Evolutionary conservation across 2,113 vertebrate genomes (phyloP), one percentile per base, ranked within the genome.

Genomic region (Toxostoma redivivum): DNA sequence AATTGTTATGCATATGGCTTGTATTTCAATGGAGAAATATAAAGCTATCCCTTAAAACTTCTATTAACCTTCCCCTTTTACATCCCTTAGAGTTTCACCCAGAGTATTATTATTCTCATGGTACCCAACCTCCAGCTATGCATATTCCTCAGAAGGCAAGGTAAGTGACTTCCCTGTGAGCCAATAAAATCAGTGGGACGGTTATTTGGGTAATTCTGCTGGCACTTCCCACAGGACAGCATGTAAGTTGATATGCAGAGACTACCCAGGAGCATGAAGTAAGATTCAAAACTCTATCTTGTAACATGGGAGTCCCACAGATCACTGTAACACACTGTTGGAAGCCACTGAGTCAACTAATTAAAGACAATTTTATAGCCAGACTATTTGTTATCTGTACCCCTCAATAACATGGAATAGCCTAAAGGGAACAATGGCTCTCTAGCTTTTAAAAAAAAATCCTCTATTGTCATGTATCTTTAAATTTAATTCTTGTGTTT

Each of bases 181-280:
- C 73, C 93, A 95, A 94, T 98, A 97, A 98, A 95, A 97, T 65
- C 97, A 96, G 91, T 92, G 92, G 94, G 95, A 92, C 89, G 74
- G 88, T 93, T 95, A 95, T 95, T 96, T 84, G 77, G 66, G 67
- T 90, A 95, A 96, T 96, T 72, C 84, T 95, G 79, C 81, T 48
- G 56, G 84, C 25, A 48, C 78, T 95, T 96, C 93, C 94, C 90
- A 96, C 88, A 96, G 95, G 94, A 96, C 74, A 94, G 67, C 69
- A 54, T 72, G n/a, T 31, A 70, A 88, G 85, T 67, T 38, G 25
- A 79, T 91, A 85, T 22, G 9, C 66, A 95, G 86, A 89, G 67
- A 57, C 90, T 93, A 93, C 50, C 88, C 95, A 94, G 94, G 84
- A 96, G 84, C 35, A 24, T 38, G 84, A 42, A 87, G 48, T 40